Evolutionary conservation across 2,888 invertebrate genomes (phyloP).

Genomic region (Tipula unca): DNA sequence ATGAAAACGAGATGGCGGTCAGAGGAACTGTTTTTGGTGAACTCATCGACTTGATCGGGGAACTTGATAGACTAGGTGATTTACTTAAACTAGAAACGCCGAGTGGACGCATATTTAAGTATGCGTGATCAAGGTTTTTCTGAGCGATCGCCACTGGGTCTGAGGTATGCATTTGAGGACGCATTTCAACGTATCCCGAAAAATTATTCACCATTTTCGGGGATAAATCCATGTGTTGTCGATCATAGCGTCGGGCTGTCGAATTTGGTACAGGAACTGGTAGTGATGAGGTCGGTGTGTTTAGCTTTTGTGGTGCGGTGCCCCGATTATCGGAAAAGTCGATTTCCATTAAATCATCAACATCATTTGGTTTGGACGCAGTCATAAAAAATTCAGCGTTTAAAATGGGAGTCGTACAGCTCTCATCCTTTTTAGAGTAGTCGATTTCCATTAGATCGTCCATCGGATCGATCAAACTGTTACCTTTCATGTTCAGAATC

Average conservation of each 20-base stretch:
- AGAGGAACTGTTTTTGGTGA: constrained; percentile 19
- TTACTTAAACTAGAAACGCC: constrained; percentile 27
- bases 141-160: constrained; percentile 25
- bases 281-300: constrained; percentile 24
- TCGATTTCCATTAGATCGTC: constrained; percentile 80
- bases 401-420: neutral
- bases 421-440: constrained; percentile 44
- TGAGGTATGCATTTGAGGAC: constrained; percentile 32
- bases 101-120: constrained; percentile 43
- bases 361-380: constrained; percentile 32
- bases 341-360: constrained; percentile 77
- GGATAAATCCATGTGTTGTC: constrained; percentile 29
- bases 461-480: constrained; percentile 53
- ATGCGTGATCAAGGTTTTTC: constrained; percentile 30
- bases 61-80: constrained; percentile 28
- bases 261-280: constrained; percentile 27
- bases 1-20: neutral
- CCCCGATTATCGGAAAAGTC: constrained; percentile 50
- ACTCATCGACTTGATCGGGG: constrained; percentile 27
- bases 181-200: constrained; percentile 55
- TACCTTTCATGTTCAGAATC: constrained; percentile 41
- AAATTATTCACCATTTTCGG: constrained; percentile 28
- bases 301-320: neutral
- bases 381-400: constrained; percentile 30
- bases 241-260: constrained; percentile 1